Evolutionary conservation across 2,888 invertebrate species (phyloP).

Genomic region (Pyrgus malvae): DNA sequence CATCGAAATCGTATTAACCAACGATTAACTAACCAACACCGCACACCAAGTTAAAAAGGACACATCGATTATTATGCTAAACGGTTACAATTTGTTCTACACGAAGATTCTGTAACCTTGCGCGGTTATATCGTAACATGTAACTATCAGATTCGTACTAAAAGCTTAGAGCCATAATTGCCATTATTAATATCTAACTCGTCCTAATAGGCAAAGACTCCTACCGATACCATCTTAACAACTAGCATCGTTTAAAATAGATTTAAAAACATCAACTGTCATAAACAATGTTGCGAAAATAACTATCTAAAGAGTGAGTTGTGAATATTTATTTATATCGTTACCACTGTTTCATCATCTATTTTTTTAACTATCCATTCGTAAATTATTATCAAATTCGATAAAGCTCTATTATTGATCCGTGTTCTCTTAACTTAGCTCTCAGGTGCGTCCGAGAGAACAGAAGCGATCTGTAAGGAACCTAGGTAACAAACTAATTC

Average conservation of each 20-base stretch:
- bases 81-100: constrained; percentile 62
- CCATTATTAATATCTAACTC: constrained; percentile 52
- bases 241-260: constrained; percentile 74
- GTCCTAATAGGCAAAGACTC: constrained; percentile 53
- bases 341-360: constrained; percentile 48
- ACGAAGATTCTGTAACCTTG: constrained; percentile 61
- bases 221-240: constrained; percentile 53
- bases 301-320: constrained; percentile 69
- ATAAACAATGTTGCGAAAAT: constrained; percentile 65
- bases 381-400: constrained; percentile 82
- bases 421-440: constrained; percentile 72
- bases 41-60: constrained; percentile 45
- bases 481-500: constrained; percentile 36
- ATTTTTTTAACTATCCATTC: constrained; percentile 68
- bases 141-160: constrained; percentile 68
- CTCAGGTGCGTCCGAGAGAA: constrained; percentile 42
- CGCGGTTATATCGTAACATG: constrained; percentile 56
- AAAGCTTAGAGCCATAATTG: constrained; percentile 66
- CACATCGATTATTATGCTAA: constrained; percentile 54
- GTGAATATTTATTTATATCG: constrained; percentile 44
- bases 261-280: constrained; percentile 66
- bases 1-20: constrained; percentile 37
- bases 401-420: constrained; percentile 82
- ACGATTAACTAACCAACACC: constrained; percentile 43
- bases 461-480: constrained; percentile 43